Percentiles rank a stretch among this genome's conserved stretches.
phyloP scores from a whole-genome alignment of 2,113 vertebrate species.

The Calyptomena viridis region DNA sequence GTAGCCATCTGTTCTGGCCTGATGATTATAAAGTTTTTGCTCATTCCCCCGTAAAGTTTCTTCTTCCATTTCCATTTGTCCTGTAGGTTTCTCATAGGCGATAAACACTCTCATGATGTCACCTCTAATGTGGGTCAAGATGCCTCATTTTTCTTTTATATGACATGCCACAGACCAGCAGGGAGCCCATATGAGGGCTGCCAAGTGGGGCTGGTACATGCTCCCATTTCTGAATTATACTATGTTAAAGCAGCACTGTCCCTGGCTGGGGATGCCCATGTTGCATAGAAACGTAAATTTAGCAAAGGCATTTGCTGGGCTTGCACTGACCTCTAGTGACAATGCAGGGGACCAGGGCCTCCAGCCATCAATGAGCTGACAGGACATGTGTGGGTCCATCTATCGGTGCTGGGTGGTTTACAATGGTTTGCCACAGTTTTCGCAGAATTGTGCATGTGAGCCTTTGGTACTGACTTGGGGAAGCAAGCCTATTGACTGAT shows the following conservation, averaged over 20 bases:
- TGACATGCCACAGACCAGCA: neutral
- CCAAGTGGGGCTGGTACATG: neutral
- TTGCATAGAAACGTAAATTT: neutral
- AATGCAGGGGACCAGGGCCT: neutral
- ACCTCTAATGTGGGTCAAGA: neutral
- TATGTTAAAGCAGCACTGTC: neutral
- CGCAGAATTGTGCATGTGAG: neutral
- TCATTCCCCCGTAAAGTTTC: neutral
- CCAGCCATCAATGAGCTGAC: neutral
- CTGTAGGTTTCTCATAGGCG: neutral
- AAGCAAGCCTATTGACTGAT: neutral
- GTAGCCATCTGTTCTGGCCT: neutral
- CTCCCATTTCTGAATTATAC: neutral
- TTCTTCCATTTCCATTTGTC: neutral
- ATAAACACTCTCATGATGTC: neutral
- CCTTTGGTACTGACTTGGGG: neutral
- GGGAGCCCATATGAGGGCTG: neutral
- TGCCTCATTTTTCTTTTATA: neutral
- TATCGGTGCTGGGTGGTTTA: rapidly evolving
- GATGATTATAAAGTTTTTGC: neutral
- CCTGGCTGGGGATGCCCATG: too few relatives aligned
- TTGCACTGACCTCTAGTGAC: slow-evolving; percentile 78
- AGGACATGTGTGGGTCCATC: neutral
- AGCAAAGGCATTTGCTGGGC: slow-evolving; percentile 7
- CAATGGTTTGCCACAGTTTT: neutral